phyloP scores from a whole-genome alignment of 1,140 invertebrate species.

The Drosophila fuyamai region DNA sequence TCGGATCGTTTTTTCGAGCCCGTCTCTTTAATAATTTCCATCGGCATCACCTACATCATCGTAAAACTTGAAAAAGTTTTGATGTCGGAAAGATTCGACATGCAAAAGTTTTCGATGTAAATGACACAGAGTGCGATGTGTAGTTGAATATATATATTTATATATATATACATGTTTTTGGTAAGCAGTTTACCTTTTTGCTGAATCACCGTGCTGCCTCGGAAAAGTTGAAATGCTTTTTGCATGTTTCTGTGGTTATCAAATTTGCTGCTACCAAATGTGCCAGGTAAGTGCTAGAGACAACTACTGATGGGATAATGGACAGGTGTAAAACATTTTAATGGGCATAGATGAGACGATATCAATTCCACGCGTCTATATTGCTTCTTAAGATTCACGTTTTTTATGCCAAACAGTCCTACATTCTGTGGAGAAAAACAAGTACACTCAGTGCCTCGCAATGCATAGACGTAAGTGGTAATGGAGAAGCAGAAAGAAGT shows the following conservation, averaged over 20 bases:
- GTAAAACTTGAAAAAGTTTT: conserved; percentile 61
- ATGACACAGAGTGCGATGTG: conserved; percentile 33
- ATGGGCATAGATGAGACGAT: conserved; percentile 1
- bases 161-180: conserved; percentile 5
- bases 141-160: conserved; percentile 23
- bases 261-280: conserved; percentile 45
- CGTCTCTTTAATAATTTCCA: conserved; percentile 34
- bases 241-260: conserved; percentile 67
- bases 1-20: not conserved
- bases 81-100: conserved; percentile 58
- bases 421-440: not conserved
- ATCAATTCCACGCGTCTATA: too few relatives aligned
- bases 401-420: not conserved
- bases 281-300: conserved; percentile 13
- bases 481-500: not conserved
- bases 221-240: conserved; percentile 73
- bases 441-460: not conserved
- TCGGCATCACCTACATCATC: conserved; percentile 11
- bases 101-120: conserved; percentile 63
- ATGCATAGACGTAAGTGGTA: not conserved
- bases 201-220: conserved; percentile 30
- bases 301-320: conserved; percentile 30
- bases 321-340: conserved; percentile 18
- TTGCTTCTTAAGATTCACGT: not conserved
- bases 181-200: conserved; percentile 35